A percentile compares a stretch with the other conserved stretches of the same genome.
These are phyloP conservation scores for Atlantisia rogersi DNA, from an alignment of 2,113 vertebrate species.

Conservation along the genomic window DNA sequence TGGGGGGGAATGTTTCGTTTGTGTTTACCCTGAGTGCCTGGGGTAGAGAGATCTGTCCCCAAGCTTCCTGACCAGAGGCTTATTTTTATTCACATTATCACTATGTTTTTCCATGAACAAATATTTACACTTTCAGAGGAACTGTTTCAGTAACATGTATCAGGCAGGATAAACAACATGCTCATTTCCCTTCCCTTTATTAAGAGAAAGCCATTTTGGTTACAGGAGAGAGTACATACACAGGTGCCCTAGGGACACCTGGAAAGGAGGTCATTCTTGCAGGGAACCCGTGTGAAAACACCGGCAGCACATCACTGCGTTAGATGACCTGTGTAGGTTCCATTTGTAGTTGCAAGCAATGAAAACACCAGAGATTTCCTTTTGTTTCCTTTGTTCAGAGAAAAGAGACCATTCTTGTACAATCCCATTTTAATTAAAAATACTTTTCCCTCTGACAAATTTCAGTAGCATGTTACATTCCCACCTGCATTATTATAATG, in stretches of 20 bases:
- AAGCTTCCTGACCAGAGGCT: conserved; percentile 28
- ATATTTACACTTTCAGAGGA: conserved; percentile 56
- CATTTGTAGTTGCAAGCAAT: not conserved
- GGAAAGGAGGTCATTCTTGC: conserved; percentile 3
- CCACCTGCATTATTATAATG: not conserved
- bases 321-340: conserved; percentile 1
- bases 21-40: not conserved
- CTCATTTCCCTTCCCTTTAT: conserved; percentile 26
- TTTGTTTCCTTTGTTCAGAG: not conserved
- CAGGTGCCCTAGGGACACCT: not conserved
- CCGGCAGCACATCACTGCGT: not conserved
- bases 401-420: not conserved
- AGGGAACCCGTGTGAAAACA: not conserved
- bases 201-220: conserved; percentile 41
- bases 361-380: not conserved
- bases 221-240: conserved; percentile 40
- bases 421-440: not conserved
- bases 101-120: conserved; percentile 52
- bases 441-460: not conserved
- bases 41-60: not conserved
- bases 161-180: not conserved
- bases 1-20: not conserved
- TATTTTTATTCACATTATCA: conserved; percentile 57
- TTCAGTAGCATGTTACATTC: not conserved
- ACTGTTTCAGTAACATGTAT: conserved; percentile 19